Percentiles rank a stretch among this genome's conserved stretches.
phyloP scores from a whole-genome alignment of 2,888 invertebrate species.

The Coenonympha glycerion region DNA sequence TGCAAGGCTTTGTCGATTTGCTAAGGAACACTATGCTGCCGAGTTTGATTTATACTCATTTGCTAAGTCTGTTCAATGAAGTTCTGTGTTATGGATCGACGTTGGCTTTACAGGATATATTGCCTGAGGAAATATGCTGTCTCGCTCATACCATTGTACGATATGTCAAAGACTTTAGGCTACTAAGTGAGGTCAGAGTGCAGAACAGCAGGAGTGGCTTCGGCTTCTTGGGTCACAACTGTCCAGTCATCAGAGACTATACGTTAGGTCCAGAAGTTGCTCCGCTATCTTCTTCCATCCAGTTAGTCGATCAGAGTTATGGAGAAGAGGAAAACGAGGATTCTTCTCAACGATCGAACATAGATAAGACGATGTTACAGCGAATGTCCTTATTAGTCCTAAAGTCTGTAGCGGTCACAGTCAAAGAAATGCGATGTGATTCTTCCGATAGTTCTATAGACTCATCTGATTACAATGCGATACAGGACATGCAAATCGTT shows the following conservation, averaged over 20 bases:
- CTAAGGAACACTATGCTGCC: slow-evolving; percentile 83
- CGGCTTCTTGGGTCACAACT: slow-evolving; percentile 65
- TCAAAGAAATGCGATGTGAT: slow-evolving; percentile 91
- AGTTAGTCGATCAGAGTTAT: slow-evolving; percentile 65
- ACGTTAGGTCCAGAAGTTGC: slow-evolving; percentile 54
- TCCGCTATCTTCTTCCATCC: slow-evolving; percentile 56
- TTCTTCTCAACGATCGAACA: slow-evolving; percentile 55
- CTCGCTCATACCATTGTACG: slow-evolving; percentile 90
- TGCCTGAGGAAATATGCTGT: slow-evolving; percentile 91
- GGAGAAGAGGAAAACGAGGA: slow-evolving; percentile 63
- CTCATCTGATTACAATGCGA: slow-evolving; percentile 89
- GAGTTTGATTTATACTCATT: slow-evolving; percentile 88
- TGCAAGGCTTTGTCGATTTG: slow-evolving; percentile 86
- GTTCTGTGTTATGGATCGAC: slow-evolving; percentile 94
- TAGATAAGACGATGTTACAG: slow-evolving; percentile 87
- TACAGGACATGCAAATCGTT: slow-evolving; percentile 92
- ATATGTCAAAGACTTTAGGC: slow-evolving; percentile 88
- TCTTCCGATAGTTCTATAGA: slow-evolving; percentile 90
- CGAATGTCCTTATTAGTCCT: slow-evolving; percentile 90
- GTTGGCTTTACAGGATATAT: slow-evolving; percentile 88
- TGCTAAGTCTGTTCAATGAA: slow-evolving; percentile 90
- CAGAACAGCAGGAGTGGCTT: slow-evolving; percentile 64
- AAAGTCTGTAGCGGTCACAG: slow-evolving; percentile 92
- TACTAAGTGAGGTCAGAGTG: slow-evolving; percentile 77
- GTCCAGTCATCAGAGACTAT: slow-evolving; percentile 55